These are phyloP conservation scores for Trematomus loennbergii DNA, from an alignment of 2,113 vertebrate genomes.

Conservation along the genomic window DNA sequence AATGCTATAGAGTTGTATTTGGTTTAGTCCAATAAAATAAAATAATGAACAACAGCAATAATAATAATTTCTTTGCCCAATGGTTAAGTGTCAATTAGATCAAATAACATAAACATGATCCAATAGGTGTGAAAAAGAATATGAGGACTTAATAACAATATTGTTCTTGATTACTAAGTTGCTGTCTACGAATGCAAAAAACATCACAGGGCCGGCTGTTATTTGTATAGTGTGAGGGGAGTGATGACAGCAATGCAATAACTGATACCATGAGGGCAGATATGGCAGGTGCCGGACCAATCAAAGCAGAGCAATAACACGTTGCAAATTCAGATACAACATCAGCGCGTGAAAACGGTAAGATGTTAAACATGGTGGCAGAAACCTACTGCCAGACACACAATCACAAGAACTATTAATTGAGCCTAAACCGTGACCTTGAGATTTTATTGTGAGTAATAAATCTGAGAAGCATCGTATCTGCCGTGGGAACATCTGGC, in stretches of 20 bases:
- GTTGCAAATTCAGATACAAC: neutral
- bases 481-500: neutral
- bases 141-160: no score
- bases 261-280: constrained; percentile 7
- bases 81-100: constrained; percentile 10
- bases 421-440: neutral
- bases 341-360: neutral
- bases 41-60: no score
- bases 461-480: neutral
- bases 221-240: constrained; percentile 5
- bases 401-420: neutral
- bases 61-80: no score
- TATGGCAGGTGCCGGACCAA: neutral
- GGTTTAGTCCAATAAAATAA: no score
- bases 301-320: neutral
- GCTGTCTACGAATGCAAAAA: neutral
- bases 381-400: constrained; percentile 9
- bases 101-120: no score
- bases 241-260: constrained; percentile 30
- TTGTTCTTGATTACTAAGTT: no score
- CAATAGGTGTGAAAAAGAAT: no score
- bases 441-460: constrained; percentile 2
- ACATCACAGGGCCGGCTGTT: neutral
- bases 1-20: no score
- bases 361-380: neutral